Conservation (phyloP, 2,888 invertebrate species). For the Philonicus albiceps region DNA sequence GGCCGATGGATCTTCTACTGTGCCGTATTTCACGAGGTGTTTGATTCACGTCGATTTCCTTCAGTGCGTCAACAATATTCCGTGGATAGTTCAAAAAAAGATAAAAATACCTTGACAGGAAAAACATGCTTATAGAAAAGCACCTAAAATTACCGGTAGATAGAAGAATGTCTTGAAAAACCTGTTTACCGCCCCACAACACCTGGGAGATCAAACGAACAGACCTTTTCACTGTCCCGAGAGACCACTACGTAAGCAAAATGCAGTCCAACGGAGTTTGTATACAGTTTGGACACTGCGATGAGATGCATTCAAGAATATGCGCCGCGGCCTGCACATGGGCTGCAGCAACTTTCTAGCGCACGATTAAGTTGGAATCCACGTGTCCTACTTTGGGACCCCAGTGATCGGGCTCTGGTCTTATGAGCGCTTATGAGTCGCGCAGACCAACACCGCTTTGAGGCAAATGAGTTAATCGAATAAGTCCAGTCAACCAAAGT, state of each 20-base stretch:
- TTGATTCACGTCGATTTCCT: constrained; percentile 20
- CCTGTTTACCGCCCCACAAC: constrained; percentile 18
- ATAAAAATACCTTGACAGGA: background rate
- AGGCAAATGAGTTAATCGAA: constrained; percentile 10
- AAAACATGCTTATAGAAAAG: constrained; percentile 16
- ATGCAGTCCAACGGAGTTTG: background rate
- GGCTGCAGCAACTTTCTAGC: constrained; percentile 40
- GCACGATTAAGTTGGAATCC: constrained; percentile 30
- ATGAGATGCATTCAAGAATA: background rate
- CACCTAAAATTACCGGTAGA: background rate
- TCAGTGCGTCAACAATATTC: constrained; percentile 10
- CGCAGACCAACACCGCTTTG: background rate
- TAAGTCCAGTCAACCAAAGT: background rate
- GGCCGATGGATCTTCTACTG: background rate
- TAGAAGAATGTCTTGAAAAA: constrained; percentile 38
- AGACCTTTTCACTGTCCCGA: background rate
- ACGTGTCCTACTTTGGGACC: constrained; percentile 27
- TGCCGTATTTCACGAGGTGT: background rate
- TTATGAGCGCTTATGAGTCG: background rate
- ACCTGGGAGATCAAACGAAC: background rate
- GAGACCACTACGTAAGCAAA: background rate
- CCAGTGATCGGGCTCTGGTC: background rate
- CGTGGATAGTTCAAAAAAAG: background rate
- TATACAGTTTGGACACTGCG: background rate
- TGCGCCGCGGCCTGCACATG: background rate